Conservation (phyloP, 1,140 invertebrate species). For the Neotoxoptera formosana region DNA sequence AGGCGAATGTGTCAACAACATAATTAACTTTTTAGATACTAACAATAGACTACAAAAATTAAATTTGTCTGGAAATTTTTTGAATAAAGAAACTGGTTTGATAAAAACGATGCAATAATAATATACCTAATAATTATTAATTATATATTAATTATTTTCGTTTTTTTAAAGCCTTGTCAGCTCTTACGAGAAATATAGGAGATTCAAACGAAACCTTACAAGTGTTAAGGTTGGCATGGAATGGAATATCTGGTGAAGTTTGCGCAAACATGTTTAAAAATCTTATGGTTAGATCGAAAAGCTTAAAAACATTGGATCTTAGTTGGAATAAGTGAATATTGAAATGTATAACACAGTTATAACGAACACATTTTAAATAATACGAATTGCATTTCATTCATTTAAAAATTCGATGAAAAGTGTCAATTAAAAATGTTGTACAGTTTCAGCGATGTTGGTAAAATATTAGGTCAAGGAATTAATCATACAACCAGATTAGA, state of each 20-base stretch:
- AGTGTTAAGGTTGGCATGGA: constrained; percentile 26
- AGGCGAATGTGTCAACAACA: not conserved
- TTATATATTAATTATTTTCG: not conserved
- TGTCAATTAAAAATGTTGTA: not conserved
- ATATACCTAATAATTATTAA: not conserved
- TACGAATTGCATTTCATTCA: not conserved
- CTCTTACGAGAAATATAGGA: not conserved
- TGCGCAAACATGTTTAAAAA: constrained; percentile 23
- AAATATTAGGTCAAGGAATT: constrained; percentile 32
- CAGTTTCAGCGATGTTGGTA: constrained; percentile 39
- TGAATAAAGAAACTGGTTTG: constrained; percentile 29
- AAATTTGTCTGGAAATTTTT: constrained; percentile 37
- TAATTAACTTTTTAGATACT: not conserved
- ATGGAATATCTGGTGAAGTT: constrained; percentile 22
- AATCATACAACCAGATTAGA: not conserved
- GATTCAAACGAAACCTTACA: not conserved
- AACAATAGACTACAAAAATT: not conserved
- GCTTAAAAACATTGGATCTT: constrained; percentile 20
- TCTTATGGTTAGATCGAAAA: not conserved
- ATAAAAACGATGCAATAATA: not conserved
- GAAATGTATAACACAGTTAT: not conserved
- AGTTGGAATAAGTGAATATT: constrained; percentile 40
- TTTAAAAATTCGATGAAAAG: not conserved
- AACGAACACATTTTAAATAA: not conserved
- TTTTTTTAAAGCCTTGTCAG: not conserved